phyloP scores from a whole-genome alignment of 2,888 invertebrate species.

The Erynnis tages region DNA sequence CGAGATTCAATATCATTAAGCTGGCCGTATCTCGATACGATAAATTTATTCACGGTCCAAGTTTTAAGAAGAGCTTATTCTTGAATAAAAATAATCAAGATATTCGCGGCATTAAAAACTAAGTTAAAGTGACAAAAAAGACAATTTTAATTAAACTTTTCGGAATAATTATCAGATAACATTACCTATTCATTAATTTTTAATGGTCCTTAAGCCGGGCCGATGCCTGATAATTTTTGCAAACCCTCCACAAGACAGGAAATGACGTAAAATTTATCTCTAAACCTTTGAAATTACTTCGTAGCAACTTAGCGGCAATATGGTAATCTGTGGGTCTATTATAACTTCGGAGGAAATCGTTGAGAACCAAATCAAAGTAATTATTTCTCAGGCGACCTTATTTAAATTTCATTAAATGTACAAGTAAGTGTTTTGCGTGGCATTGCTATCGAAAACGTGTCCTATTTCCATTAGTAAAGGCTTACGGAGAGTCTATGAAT shows the following conservation, averaged over 20 bases:
- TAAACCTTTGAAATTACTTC: slow-evolving; percentile 74
- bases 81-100: slow-evolving; percentile 66
- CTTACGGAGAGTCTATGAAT: slow-evolving; percentile 56
- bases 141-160: slow-evolving; percentile 79
- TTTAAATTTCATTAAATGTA: background rate
- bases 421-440: slow-evolving; percentile 36
- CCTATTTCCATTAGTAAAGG: slow-evolving; percentile 58
- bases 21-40: slow-evolving; percentile 34
- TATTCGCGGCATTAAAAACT: slow-evolving; percentile 71
- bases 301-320: slow-evolving; percentile 68
- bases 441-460: slow-evolving; percentile 39
- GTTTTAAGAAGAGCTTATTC: slow-evolving; percentile 58
- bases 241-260: slow-evolving; percentile 67
- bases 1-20: slow-evolving; percentile 33
- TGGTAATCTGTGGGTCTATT: slow-evolving; percentile 74
- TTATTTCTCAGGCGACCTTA: slow-evolving; percentile 41
- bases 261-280: slow-evolving; percentile 77
- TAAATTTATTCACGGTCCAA: slow-evolving; percentile 58
- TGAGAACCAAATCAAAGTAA: slow-evolving; percentile 50
- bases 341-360: slow-evolving; percentile 73
- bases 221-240: slow-evolving; percentile 76
- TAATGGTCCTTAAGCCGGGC: slow-evolving; percentile 67
- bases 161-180: slow-evolving; percentile 78
- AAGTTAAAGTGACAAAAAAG: slow-evolving; percentile 57
- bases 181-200: slow-evolving; percentile 78